Evolutionary conservation across 2,797 vertebrate genomes (phyloP), one percentile per base, ranked within the genome.

Genomic region (Squalus acanthias): DNA sequence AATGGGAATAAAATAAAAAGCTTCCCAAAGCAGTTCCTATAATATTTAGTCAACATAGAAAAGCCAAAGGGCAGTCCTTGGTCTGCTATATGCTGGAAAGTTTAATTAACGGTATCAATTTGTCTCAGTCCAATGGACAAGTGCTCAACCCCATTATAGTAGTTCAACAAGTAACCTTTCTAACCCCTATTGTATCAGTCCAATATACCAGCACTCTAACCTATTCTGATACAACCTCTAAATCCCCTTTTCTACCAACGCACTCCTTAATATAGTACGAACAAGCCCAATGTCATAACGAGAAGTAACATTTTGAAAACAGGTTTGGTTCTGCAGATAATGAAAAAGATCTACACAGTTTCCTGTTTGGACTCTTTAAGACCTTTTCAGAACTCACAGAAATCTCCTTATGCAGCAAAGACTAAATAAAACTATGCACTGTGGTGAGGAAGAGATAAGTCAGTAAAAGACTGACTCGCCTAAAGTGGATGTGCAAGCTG

Each of bases 341-440:
- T n/a, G 70, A 76, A 95, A 74, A 57, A 95, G 26, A 33, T 20
- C 69, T 53, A 72, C 20, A 39, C 65, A 20, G 67, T 26, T 70
- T 72, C 39, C 67, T 70, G 39, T 95, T 50, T 70, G 67, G 63
- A 50, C 39, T 69, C 39, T 69, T 70, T 15, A 95, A 72, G 67
- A 29, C 65, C 24, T 50, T 95, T 26, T 50, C 46, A 70, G n/a
- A 70, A 46, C 9, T 72, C 22, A 9, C 87, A 95, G 22, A 95
- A 95, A 72, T 95, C 93, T 95, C 67, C n/a, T 95, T 50, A 29
- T 69, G 33, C 65, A 95, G 39, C n/a, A 95, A 72, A 46, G 67
- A 72, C 93, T 50, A 95, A 95, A 70, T 70, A 95, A 72, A 72
- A 69, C 67, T 50, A 53, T 22, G n/a, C 65, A 24, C 1, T 33